Conservation (phyloP, 1,140 invertebrate genomes). For the Caenorhabditis inopinata region DNA sequence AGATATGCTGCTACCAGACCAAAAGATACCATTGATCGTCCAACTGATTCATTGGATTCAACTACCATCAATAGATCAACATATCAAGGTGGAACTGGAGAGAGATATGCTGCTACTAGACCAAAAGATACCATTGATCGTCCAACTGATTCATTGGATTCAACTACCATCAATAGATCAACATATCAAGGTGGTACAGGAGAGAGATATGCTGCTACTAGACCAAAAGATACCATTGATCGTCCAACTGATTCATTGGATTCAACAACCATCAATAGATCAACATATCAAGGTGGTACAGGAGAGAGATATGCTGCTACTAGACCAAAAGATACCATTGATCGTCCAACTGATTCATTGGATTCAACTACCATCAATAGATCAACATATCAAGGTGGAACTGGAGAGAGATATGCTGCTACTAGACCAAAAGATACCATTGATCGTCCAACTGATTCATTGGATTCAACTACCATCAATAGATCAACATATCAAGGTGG, state of each 20-base stretch:
- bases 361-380: background rate
- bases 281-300: background rate
- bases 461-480: background rate
- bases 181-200: too few species aligned
- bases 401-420: background rate
- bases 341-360: background rate
- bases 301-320: background rate
- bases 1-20: background rate
- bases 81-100: slow-evolving; percentile 1
- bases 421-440: background rate
- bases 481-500: background rate
- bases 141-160: background rate
- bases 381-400: background rate
- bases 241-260: too few species aligned
- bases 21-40: background rate
- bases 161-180: background rate
- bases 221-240: too few species aligned
- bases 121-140: background rate
- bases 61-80: background rate
- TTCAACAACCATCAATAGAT: background rate
- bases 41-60: background rate
- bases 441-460: background rate
- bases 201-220: too few species aligned
- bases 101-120: background rate
- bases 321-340: background rate